phyloP scores from a whole-genome alignment of 53 echinoderm and acorn worm species.

The Mesocentrotus franciscanus region DNA sequence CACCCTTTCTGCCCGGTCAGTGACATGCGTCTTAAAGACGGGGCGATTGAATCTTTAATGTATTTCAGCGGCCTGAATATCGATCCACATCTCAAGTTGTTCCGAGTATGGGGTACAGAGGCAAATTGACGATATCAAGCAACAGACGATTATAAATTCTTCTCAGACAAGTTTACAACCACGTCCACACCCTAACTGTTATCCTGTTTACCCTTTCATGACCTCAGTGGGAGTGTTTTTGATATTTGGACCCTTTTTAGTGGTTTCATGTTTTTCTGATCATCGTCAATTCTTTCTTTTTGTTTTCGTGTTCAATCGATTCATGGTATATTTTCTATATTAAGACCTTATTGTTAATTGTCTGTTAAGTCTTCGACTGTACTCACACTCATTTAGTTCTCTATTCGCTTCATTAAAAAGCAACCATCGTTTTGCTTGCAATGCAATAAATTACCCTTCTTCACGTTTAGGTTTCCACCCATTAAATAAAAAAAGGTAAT shows the following conservation, averaged over 20 bases:
- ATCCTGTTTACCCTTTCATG: neutral
- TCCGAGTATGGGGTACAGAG: neutral
- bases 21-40: slow-evolving; percentile 30
- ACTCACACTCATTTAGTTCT: no score
- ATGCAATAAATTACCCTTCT: no score
- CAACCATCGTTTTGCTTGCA: no score
- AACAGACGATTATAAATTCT: slow-evolving; percentile 26
- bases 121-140: slow-evolving; percentile 34
- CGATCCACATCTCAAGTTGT: slow-evolving; percentile 49
- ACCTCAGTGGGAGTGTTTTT: neutral
- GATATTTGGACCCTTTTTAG: neutral
- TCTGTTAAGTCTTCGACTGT: neutral
- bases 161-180: slow-evolving; percentile 14
- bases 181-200: neutral
- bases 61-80: slow-evolving; percentile 45
- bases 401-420: no score
- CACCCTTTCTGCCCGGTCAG: slow-evolving; percentile 30
- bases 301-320: neutral
- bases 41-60: slow-evolving; percentile 43
- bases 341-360: neutral
- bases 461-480: no score
- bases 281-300: neutral
- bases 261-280: neutral
- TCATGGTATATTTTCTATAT: neutral
- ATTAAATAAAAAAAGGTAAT: neutral